A percentile compares a stretch with the other conserved stretches of the same genome.
Evolutionary conservation across 2,888 invertebrate genomes (phyloP).

Genomic region (Cataglyphis albicans): DNA sequence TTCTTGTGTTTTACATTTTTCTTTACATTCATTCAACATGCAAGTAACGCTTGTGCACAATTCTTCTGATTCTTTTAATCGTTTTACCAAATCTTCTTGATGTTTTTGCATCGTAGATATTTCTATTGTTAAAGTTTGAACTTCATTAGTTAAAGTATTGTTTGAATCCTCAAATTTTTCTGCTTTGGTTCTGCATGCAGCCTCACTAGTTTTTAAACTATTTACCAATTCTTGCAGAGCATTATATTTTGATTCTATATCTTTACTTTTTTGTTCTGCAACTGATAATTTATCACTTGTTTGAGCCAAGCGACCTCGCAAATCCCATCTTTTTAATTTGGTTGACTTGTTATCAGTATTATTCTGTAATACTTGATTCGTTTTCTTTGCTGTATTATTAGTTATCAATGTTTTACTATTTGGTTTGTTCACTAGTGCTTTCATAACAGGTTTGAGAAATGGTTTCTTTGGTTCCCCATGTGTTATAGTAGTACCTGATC

Average conservation of each 20-base stretch:
- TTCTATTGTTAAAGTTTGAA: constrained; percentile 87
- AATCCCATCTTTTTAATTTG: constrained; percentile 83
- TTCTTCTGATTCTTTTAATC: constrained; percentile 86
- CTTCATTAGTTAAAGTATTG: constrained; percentile 88
- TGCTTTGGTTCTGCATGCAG: constrained; percentile 68
- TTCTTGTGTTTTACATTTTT: constrained; percentile 86
- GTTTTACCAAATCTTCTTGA: constrained; percentile 67
- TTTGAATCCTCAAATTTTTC: constrained; percentile 74
- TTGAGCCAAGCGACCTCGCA: constrained; percentile 81
- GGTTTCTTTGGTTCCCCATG: constrained; percentile 76
- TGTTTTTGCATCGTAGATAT: constrained; percentile 87
- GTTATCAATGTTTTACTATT: constrained; percentile 55
- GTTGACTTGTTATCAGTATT: constrained; percentile 72
- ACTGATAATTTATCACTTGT: constrained; percentile 87
- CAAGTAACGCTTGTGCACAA: constrained; percentile 79
- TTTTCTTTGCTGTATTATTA: constrained; percentile 54
- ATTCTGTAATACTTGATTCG: constrained; percentile 67
- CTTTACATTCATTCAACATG: constrained; percentile 85
- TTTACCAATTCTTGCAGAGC: constrained; percentile 71
- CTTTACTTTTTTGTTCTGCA: constrained; percentile 90
- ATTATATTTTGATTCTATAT: constrained; percentile 84
- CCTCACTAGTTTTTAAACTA: constrained; percentile 71
- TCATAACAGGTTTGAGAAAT: constrained; percentile 70
- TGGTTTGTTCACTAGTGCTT: constrained; percentile 74
- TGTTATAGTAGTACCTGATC: constrained; percentile 67